Conservation (phyloP, 2,888 invertebrate species). For the Tenthredo scrophulariae region DNA sequence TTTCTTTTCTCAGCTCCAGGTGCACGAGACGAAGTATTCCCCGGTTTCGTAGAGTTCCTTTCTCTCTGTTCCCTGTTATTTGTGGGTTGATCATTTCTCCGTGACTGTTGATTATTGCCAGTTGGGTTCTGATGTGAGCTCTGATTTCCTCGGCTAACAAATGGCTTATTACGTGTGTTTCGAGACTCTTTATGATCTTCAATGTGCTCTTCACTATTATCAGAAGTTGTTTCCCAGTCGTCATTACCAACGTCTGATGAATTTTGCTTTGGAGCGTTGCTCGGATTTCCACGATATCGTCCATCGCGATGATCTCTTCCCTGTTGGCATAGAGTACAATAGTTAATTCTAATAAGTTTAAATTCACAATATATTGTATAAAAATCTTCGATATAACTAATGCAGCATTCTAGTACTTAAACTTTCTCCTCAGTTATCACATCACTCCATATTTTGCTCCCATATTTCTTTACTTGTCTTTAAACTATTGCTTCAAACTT, state of each 20-base stretch:
- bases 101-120: conserved; percentile 61
- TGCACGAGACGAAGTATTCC: conserved; percentile 67
- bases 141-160: conserved; percentile 66
- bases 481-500: conserved; percentile 46
- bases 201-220: conserved; percentile 85
- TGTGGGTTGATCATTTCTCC: conserved; percentile 66
- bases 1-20: conserved; percentile 74
- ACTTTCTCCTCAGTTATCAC: not conserved
- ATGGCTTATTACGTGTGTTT: conserved; percentile 70
- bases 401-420: not conserved
- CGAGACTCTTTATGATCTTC: conserved; percentile 75
- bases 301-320: conserved; percentile 74
- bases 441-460: not conserved
- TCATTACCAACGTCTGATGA: conserved; percentile 81
- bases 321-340: conserved; percentile 57
- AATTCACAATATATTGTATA: not conserved
- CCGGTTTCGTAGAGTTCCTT: conserved; percentile 69
- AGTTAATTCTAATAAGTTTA: not conserved
- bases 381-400: not conserved
- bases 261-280: conserved; percentile 70
- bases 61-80: conserved; percentile 68
- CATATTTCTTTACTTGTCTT: not conserved
- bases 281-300: conserved; percentile 67
- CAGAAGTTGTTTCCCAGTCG: conserved; percentile 91
- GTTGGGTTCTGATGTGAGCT: conserved; percentile 60